Evolutionary conservation across 2,888 invertebrate genomes (phyloP), one percentile per base, ranked within the genome.

Genomic region (Drosophila maculinotata): DNA sequence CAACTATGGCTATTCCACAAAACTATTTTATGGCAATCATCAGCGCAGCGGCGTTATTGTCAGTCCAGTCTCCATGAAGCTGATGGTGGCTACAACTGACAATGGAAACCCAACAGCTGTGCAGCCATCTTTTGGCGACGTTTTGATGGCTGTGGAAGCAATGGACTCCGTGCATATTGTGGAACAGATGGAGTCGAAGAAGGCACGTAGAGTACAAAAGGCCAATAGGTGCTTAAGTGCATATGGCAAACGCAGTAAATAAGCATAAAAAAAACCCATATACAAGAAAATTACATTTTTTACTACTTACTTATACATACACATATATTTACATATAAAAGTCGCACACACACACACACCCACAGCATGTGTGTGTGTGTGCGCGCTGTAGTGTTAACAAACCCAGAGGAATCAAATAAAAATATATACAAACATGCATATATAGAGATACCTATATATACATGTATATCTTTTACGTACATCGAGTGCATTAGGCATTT

Each of bases 131-230:
- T 26, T 44, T 42, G 45, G 47, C 8, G 66, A 49, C n/a, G 28
- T 39, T 10, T 56, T 26, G 20, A 26, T 47, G 59, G 14, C 36
- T 48, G 39, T 38, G 15, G 60, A 38, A 35, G 26, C 42, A 28
- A 41, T 49, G 42, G 65, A 54, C 47, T 76, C 67, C 52, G 8
- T 67, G 56, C 69, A 28, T 30, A 8, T 28, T 66, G 75, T 79
- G 77, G 84, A 84, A 70, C 78, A 60, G 53, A 66, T 88, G 77
- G 83, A 91, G 73, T 89, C 90, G 74, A 91, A 91, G 80, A 91
- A 91, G 89, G 90, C 91, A 91, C 91, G 91, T 88, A 91, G 91
- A 91, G 91, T 91, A 91, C 91, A 91, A 91, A 91, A 91, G 85
- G 89, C 89, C 87, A 90, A 89, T 84, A 89, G 91, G 87, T 91